Evolutionary conservation across 2,797 vertebrate genomes (phyloP), one percentile per base, ranked within the genome.

Genomic region (Tapera naevia): DNA sequence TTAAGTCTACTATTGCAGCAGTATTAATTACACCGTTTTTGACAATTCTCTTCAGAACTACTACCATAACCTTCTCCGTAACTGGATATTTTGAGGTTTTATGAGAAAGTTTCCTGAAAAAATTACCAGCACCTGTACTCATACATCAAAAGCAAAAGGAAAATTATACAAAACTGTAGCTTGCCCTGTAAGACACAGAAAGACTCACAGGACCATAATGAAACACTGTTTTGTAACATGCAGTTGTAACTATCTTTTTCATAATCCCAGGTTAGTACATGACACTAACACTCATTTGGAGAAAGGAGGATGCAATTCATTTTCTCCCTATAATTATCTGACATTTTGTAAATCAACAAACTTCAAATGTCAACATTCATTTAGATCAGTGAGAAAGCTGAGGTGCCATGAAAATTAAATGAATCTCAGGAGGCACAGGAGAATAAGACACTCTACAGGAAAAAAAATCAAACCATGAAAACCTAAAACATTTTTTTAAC

Each of bases 281-380:
- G 70, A 84, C 72, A 91, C 62, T 53, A 89, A 89, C 27, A 62
- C 73, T 81, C 54, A 81, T 81, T 57, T 79, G 58, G 35, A 88
- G 62, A 92, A 89, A 83, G 41, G 3, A 92, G 69, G 43, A 62
- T 83, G 46, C 39, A 95, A 93, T 89, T 84, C 28, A 91, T 96
- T 96, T 95, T 89, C 73, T 71, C 66, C 70, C 27, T 86, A 32
- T 91, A 95, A 95, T 95, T 94, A 92, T 75, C 62, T 93, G 91
- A 86, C 93, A 97, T 93, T 96, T 86, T 81, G 70, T 92, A 96
- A 95, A 94, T 95, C 87, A 95, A 95, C 80, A 88, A 93, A 86
- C 89, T 94, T 89, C 89, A 96, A 95, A 97, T 84, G 95, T 93
- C 96, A 94, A 94, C 92, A 95, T 91, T 56, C 80, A 95, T 97